phyloP scores from a whole-genome alignment of 2,113 vertebrate genomes.

The Hydrolagus affinis region DNA sequence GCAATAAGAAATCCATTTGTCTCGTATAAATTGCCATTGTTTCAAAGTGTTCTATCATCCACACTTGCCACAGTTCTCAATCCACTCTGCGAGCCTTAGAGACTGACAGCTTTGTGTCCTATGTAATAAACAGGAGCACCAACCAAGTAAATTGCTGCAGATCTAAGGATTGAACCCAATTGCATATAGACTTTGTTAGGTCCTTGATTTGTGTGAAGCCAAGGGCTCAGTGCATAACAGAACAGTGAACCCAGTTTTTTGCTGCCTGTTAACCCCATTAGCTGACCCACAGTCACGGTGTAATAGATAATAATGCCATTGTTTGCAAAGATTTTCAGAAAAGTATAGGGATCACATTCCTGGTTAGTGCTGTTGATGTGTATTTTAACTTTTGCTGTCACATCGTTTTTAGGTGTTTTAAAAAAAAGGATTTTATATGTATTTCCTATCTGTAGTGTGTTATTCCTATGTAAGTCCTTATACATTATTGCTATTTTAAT shows the following conservation, averaged over 20 bases:
- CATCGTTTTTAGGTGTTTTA: too few species aligned
- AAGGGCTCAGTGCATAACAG: background rate
- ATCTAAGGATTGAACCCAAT: background rate
- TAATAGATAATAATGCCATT: background rate
- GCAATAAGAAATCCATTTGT: conserved; percentile 24
- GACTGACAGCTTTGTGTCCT: background rate
- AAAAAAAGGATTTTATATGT: background rate
- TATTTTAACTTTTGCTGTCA: background rate
- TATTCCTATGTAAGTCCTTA: too few species aligned
- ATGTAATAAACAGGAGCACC: background rate
- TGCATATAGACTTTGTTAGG: background rate
- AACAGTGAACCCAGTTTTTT: background rate
- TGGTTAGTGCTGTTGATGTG: background rate
- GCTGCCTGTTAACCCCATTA: too few species aligned
- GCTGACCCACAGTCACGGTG: background rate
- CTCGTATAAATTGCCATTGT: background rate
- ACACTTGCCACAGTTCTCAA: background rate
- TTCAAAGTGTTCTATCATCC: background rate
- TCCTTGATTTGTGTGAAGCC: background rate
- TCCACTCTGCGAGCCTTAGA: background rate
- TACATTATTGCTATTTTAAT: too few species aligned
- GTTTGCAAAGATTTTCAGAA: background rate
- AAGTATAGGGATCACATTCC: background rate
- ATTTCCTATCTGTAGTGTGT: background rate
- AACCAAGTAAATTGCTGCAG: background rate